Percentiles rank a stretch among this genome's conserved stretches.
phyloP scores from a whole-genome alignment of 2,888 invertebrate species.

The Hololepta plana region DNA sequence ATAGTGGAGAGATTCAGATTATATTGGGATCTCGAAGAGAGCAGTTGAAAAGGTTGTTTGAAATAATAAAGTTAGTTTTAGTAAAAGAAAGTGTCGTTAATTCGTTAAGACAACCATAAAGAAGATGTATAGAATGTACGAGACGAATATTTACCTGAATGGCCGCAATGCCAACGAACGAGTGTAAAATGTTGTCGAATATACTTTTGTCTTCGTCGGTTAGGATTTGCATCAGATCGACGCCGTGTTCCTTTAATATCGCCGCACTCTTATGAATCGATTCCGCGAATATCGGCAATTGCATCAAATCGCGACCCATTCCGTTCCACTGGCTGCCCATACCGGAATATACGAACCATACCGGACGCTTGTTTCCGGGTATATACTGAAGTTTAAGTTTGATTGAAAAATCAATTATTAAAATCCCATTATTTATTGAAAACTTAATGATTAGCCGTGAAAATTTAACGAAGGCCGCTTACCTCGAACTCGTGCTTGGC shows the following conservation, averaged over 20 bases:
- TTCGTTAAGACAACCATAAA: too few relatives aligned
- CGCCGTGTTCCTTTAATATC: slow-evolving; percentile 36
- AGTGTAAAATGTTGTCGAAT: slow-evolving; percentile 46
- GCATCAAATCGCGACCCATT: slow-evolving; percentile 48
- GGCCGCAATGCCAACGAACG: slow-evolving; percentile 60
- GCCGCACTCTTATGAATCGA: slow-evolving; percentile 40
- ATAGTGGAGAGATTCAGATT: too few relatives aligned
- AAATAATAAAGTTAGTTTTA: too few relatives aligned
- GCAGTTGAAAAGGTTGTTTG: too few relatives aligned
- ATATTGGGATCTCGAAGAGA: too few relatives aligned
- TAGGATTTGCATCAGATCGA: slow-evolving; percentile 43
- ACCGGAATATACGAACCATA: slow-evolving; percentile 55
- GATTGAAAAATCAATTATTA: too few relatives aligned
- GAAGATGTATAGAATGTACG: too few relatives aligned
- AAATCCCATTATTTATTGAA: too few relatives aligned
- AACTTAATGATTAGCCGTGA: too few relatives aligned
- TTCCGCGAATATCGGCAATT: slow-evolving; percentile 42
- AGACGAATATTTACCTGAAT: slow-evolving; percentile 34
- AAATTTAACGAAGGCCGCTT: slow-evolving; percentile 6
- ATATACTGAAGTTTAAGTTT: slow-evolving; percentile 17
- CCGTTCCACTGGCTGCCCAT: slow-evolving; percentile 61
- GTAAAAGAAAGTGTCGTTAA: too few relatives aligned
- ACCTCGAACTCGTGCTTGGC: slow-evolving; percentile 21
- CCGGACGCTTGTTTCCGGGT: slow-evolving; percentile 27
- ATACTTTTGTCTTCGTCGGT: slow-evolving; percentile 34